These are phyloP conservation scores for Epicauta chinensis DNA, from an alignment of 1,140 invertebrate species.

Conservation along the genomic window DNA sequence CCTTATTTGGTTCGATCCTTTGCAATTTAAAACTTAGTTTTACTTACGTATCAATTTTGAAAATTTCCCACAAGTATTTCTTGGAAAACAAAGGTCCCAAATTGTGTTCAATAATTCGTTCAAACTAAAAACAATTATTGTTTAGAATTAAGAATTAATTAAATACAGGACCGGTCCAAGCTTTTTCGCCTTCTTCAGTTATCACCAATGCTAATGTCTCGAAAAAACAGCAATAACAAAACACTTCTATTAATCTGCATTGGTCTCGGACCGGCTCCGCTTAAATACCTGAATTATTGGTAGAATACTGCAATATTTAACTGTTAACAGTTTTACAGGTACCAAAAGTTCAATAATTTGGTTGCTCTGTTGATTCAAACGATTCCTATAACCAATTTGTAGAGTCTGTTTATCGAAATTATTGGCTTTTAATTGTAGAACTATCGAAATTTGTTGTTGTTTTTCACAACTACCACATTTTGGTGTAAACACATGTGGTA, in stretches of 20 bases:
- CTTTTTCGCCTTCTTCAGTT: too few species aligned
- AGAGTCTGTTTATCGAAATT: slow-evolving; percentile 4
- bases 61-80: slow-evolving; percentile 24
- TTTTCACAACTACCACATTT: slow-evolving; percentile 9
- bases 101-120: slow-evolving; percentile 27
- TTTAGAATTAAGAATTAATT: too few species aligned
- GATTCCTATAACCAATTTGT: slow-evolving; percentile 18
- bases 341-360: slow-evolving; percentile 1
- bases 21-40: too few species aligned
- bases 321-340: slow-evolving; percentile 10
- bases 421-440: slow-evolving; percentile 8
- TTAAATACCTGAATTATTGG: slow-evolving; percentile 11
- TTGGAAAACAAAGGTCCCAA: slow-evolving; percentile 30
- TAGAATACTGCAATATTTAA: slow-evolving; percentile 12
- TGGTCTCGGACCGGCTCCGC: too few species aligned
- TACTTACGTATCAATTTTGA: slow-evolving; percentile 27
- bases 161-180: too few species aligned
- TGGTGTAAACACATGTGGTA: background rate
- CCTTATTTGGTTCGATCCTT: too few species aligned
- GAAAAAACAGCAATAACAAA: too few species aligned
- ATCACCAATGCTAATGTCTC: too few species aligned
- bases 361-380: slow-evolving; percentile 5
- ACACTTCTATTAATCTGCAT: too few species aligned
- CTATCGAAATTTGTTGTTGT: slow-evolving; percentile 12
- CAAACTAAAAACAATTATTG: slow-evolving; percentile 24